phyloP scores from a whole-genome alignment of 2,888 invertebrate species.

The Corbicula japonica region DNA sequence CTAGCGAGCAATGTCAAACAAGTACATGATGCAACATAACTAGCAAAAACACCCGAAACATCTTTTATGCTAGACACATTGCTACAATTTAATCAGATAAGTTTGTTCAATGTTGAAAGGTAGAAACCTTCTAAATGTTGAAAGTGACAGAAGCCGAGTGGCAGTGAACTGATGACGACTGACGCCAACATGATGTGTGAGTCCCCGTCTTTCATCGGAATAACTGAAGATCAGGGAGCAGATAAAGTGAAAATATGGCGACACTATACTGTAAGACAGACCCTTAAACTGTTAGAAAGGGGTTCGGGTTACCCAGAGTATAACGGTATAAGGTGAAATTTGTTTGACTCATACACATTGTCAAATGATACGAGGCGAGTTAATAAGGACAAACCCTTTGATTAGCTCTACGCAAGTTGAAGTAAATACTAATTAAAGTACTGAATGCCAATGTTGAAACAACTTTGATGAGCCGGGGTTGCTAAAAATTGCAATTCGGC shows the following conservation, averaged over 20 bases:
- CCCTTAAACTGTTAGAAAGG: slow-evolving; percentile 40
- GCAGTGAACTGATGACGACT: slow-evolving; percentile 4
- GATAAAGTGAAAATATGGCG: slow-evolving; percentile 27
- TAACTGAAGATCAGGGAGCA: slow-evolving; percentile 12
- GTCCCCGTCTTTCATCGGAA: slow-evolving; percentile 2
- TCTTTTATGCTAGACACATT: slow-evolving; percentile 13
- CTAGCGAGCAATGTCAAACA: slow-evolving; percentile 13
- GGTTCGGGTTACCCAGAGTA: slow-evolving; percentile 33
- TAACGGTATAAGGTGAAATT: slow-evolving; percentile 19
- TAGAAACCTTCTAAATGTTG: slow-evolving; percentile 9
- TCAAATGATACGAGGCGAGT: not conserved
- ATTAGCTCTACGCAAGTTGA: slow-evolving; percentile 9
- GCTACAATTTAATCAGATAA: slow-evolving; percentile 14
- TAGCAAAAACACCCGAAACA: slow-evolving; percentile 5
- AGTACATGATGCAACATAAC: slow-evolving; percentile 7
- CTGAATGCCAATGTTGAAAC: too few species aligned
- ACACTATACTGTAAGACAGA: slow-evolving; percentile 11
- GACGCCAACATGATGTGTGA: slow-evolving; percentile 16
- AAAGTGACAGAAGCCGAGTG: slow-evolving; percentile 23
- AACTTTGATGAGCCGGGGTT: too few species aligned
- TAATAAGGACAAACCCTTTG: slow-evolving; percentile 8
- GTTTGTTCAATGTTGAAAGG: not conserved
- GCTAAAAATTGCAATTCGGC: too few species aligned
- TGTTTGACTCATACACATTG: slow-evolving; percentile 9
- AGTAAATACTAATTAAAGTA: slow-evolving; percentile 20